Base-by-base conservation (phyloP, 2,113 vertebrate species). In the Cyanoramphus novaezelandiae region DNA sequence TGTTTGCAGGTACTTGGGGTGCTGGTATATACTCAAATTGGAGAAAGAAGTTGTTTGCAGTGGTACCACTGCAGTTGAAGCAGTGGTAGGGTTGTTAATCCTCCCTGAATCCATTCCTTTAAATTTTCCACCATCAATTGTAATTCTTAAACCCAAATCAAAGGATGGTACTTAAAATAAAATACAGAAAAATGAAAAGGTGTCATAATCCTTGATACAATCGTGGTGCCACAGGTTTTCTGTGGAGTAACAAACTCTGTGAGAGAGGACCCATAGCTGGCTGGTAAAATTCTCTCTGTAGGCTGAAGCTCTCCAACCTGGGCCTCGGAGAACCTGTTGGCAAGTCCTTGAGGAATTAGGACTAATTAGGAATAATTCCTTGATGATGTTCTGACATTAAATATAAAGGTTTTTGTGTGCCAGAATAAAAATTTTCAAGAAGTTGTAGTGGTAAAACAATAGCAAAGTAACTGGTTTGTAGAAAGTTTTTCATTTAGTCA, bases 191-290 rank as follows among this genome's bases (percentile, higher is more conserved):
- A 74, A 81, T 29, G 20, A 28, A 41, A 39, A 76, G 15, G 4
- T 4, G 0, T 20, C 20, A 13, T 53, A 59, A n/a, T 63, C 28
- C 69, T 82, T 1, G 1, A 12, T 86, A 37, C 0, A 0, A 31
- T 59, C 1, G 3, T 43, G n/a, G 43, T 82, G 64, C 31, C 1
- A 0, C 63, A 67, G 31, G 52, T 87, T 63, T n/a, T 62, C 55
- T 46, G 25, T 82, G 37, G 29, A 79, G 8, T 63, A 41, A 47
- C 27, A 74, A 28, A 35, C 46, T 44, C 2, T n/a, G 21, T 63
- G 50, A 70, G 82, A 82, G 21, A 28, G 28, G 15, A 13, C 37
- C 37, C 0, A 0, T 31, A 67, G 17, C 33, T 77, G 31, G 41
- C 39, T 71, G 78, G 31, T 89, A 53, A 39, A 46, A 57, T 65